Base-by-base conservation (phyloP, 2,113 vertebrate species). In the Okapia johnstoni region DNA sequence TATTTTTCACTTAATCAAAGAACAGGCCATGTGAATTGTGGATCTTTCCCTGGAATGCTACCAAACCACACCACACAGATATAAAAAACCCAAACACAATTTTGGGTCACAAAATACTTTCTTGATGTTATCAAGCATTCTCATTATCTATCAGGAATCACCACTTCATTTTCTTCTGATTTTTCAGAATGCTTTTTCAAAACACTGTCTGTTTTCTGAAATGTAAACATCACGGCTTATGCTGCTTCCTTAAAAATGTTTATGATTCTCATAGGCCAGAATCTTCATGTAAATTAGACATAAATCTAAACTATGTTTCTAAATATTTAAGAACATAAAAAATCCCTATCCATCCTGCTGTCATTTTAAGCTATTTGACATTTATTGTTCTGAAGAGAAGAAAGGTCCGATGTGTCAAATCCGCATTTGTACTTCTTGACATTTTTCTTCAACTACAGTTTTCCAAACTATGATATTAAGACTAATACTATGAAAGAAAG, bases 281-380 rank as follows among this genome's bases (percentile, higher is more conserved):
- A 94, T 92, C 87, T 90, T 97, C 92, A 97, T 66, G 86, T 96
- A 99, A 98, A 98, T 97, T 97, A 98, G 76, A 97, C 77, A 95
- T 98, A 77, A 97, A 80, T 97, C 96, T 94, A 98, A 98, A 98
- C 97, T 92, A 97, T 88, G 95, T 98, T 98, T 98, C 98, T 98
- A 99, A 99, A 99, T 98, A 98, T 98, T 99, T 98, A 99, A 98
- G 98, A 95, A 98, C 95, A 98, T 98, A 98, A 99, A 99, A 98
- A 99, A 99, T 96, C 94, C 97, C 93, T 94, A 98, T 93, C 95
- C 94, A 98, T 97, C 97, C 84, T 94, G 76, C 97, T 99, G 98
- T 99, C 98, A 98, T 98, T 98, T 98, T 98, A 98, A 99, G 98
- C 96, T 98, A 98, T 97, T 97, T 98, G 98, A 98, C 98, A 99